Evolutionary conservation across 1,140 invertebrate genomes (phyloP).

Genomic region (Drosophila tropicalis): DNA sequence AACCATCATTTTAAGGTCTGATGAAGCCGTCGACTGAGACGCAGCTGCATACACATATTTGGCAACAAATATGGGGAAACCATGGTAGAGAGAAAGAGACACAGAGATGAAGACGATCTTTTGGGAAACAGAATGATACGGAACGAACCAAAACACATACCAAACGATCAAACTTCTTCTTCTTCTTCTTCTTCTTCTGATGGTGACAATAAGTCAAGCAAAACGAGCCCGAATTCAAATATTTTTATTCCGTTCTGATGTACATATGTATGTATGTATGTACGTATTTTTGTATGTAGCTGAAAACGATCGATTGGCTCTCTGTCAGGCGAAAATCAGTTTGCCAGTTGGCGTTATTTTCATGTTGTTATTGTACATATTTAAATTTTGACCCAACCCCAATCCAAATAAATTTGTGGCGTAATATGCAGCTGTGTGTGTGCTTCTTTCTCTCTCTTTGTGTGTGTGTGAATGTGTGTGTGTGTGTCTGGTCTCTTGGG

Average conservation of each 20-base stretch:
- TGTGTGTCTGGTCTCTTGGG: constrained; percentile 50
- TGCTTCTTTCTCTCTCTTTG: background rate
- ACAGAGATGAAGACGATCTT: constrained; percentile 26
- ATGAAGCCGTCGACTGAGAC: constrained; percentile 43
- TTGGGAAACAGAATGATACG: background rate
- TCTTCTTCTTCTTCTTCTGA: background rate
- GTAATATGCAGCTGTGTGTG: constrained; percentile 67
- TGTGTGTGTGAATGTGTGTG: background rate
- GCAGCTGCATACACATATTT: constrained; percentile 28
- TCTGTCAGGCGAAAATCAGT: constrained; percentile 53
- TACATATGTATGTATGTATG: too few relatives aligned
- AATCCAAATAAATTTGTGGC: constrained; percentile 70
- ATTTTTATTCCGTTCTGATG: constrained; percentile 10
- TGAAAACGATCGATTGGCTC: constrained; percentile 35
- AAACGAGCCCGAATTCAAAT: constrained; percentile 46
- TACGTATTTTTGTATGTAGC: background rate
- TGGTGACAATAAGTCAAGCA: constrained; percentile 43
- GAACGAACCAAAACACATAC: background rate
- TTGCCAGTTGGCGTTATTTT: constrained; percentile 35
- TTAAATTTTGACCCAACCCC: constrained; percentile 78
- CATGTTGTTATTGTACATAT: constrained; percentile 52
- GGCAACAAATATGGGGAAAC: constrained; percentile 13
- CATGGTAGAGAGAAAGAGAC: background rate
- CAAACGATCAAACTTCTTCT: background rate
- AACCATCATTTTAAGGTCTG: constrained; percentile 46